Evolutionary conservation across 2,888 invertebrate species (phyloP).

Genomic region (Caenorhabditis becei): DNA sequence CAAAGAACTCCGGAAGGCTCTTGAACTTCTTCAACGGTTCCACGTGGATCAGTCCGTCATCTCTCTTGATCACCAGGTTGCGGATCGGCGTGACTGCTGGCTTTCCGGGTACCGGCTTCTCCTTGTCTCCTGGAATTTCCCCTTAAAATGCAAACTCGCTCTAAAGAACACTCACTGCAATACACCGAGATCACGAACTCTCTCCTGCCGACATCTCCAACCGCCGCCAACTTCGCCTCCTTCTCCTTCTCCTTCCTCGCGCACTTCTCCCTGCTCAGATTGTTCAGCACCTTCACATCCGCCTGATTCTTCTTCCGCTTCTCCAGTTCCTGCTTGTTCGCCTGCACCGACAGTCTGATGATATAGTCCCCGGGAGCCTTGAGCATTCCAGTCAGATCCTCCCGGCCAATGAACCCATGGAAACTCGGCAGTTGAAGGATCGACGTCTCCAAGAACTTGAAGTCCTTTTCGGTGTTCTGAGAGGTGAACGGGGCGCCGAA

Average conservation of each 20-base stretch:
- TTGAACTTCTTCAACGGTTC: slow-evolving; percentile 42
- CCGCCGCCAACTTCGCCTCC: slow-evolving; percentile 14
- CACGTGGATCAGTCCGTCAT: slow-evolving; percentile 21
- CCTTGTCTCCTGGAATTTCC: slow-evolving; percentile 32
- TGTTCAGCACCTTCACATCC: slow-evolving; percentile 29
- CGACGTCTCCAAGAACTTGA: slow-evolving; percentile 26
- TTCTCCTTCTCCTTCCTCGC: slow-evolving; percentile 43
- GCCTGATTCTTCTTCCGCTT: slow-evolving; percentile 31
- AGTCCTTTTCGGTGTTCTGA: slow-evolving; percentile 21
- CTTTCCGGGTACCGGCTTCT: slow-evolving; percentile 6
- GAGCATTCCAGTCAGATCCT: slow-evolving; percentile 30
- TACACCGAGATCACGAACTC: slow-evolving; percentile 48
- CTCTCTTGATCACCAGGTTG: slow-evolving; percentile 43
- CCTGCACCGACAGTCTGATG: slow-evolving; percentile 46
- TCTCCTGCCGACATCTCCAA: slow-evolving; percentile 24
- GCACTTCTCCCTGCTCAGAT: slow-evolving; percentile 43
- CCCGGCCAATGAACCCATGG: slow-evolving; percentile 48
- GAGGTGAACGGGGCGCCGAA: neutral
- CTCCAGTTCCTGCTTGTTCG: slow-evolving; percentile 40
- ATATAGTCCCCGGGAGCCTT: slow-evolving; percentile 32
- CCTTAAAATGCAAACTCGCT: no score
- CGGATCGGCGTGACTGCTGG: slow-evolving; percentile 24
- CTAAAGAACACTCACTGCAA: slow-evolving; percentile 15
- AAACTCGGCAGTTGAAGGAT: slow-evolving; percentile 24
- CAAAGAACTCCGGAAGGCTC: slow-evolving; percentile 34